Percentiles rank a stretch among this genome's conserved stretches.
These are phyloP conservation scores for Odontesthes bonariensis DNA, from an alignment of 2,113 vertebrate species.

Conservation along the genomic window DNA sequence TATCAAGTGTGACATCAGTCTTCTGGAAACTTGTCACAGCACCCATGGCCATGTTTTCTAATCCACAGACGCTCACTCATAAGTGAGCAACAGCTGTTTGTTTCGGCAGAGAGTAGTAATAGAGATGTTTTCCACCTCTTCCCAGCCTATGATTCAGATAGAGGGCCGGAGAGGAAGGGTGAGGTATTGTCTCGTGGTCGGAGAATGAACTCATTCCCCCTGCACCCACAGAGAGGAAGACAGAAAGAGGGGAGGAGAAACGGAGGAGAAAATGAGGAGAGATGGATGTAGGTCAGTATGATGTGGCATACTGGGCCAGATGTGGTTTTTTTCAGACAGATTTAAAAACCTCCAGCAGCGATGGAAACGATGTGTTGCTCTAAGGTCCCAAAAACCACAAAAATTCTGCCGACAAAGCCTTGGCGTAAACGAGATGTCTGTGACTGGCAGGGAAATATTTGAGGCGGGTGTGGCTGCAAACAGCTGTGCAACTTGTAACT, in stretches of 20 bases:
- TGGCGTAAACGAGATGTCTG: conserved; percentile 43
- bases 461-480: conserved; percentile 45
- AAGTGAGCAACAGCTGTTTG: conserved; percentile 56
- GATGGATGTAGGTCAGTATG: conserved; percentile 64
- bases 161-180: conserved; percentile 49
- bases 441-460: conserved; percentile 63
- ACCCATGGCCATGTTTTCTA: conserved; percentile 17
- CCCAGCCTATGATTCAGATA: conserved; percentile 68
- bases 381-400: conserved; percentile 66
- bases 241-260: conserved; percentile 8
- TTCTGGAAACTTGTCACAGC: conserved; percentile 33
- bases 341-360: conserved; percentile 57
- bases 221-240: conserved; percentile 40
- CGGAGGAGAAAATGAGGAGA: conserved; percentile 16
- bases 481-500: conserved; percentile 55
- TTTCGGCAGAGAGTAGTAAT: conserved; percentile 44
- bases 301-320: conserved; percentile 63
- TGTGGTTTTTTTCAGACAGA: conserved; percentile 63
- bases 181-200: conserved; percentile 79
- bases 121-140: conserved; percentile 67
- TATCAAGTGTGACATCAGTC: conserved; percentile 1
- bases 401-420: conserved; percentile 62
- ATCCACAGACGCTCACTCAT: conserved; percentile 30
- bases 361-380: conserved; percentile 70
- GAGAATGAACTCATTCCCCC: conserved; percentile 70